phyloP scores from a whole-genome alignment of 2,797 vertebrate species.

The Monodelphis domestica region DNA sequence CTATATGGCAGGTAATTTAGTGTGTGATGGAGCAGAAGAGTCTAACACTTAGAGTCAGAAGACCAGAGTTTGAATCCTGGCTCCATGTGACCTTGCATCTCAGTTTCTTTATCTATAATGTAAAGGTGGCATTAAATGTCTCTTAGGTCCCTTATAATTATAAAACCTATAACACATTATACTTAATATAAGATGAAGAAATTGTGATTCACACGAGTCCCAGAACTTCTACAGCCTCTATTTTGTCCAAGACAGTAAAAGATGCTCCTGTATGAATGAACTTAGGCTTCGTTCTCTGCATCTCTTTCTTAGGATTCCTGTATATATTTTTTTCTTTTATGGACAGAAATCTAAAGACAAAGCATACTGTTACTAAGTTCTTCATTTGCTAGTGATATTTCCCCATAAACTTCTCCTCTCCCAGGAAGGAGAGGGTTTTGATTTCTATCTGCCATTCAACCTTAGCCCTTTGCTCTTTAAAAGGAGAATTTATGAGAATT shows the following conservation, averaged over 20 bases:
- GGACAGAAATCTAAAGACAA: neutral
- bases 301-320: neutral
- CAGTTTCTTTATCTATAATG: neutral
- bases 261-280: neutral
- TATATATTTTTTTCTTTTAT: neutral
- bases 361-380: neutral
- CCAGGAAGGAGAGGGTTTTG: neutral
- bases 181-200: neutral
- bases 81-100: neutral
- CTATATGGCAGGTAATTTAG: neutral
- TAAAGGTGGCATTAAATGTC: neutral
- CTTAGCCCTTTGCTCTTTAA: neutral
- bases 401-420: neutral
- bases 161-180: neutral
- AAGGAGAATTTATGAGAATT: neutral
- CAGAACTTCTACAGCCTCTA: neutral
- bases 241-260: neutral
- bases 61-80: neutral
- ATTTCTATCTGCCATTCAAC: neutral
- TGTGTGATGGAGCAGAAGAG: neutral
- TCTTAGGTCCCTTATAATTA: neutral
- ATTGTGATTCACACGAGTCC: neutral
- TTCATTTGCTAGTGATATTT: neutral
- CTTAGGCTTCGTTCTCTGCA: neutral
- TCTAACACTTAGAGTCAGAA: neutral